Evolutionary conservation across 2,113 vertebrate species (phyloP), one percentile per base, ranked within the genome.

Genomic region (Amazona guildingii): DNA sequence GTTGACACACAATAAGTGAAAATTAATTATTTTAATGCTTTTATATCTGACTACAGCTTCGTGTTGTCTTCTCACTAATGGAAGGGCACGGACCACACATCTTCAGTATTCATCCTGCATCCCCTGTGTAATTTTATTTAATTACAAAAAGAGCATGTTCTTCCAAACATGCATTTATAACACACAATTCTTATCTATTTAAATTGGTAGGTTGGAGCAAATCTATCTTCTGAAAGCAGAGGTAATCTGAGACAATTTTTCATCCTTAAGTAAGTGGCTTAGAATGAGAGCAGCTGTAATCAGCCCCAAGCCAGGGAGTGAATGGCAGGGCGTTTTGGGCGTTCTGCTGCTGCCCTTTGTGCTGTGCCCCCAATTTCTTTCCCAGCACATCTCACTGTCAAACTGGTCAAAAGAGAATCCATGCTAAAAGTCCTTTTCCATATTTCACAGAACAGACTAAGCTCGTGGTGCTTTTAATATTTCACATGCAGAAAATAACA

Each of bases 21-120:
- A 89, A 96, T 97, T 96, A 96, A 96, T 97, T 96, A 95, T 97
- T 95, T 75, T 94, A 96, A 85, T 92, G 86, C 59, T 83, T 82
- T 92, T 94, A 9, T 78, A 83, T 88, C 59, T 67, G 66, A 41
- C 83, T 72, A n/a, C 72, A 91, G 94, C 90, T 85, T 85, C 21
- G 52, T 81, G 75, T 83, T 75, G 66, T 68, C 78, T 64, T 90
- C 95, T 91, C 76, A 7, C 41, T 70, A 90, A 49, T 51, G 67
- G 39, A 19, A 91, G 66, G 64, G 87, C 78, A 39, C 43, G 66
- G 83, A 28, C 86, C n/a, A 46, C 27, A n/a, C 33, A n/a, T 69
- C 78, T 64, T 70, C 83, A 59, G 29, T 7, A 51, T 23, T 78
- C 88, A 80, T 64, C 81, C 76, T 51, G 41, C 59, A 87, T 39